Evolutionary conservation across 2,113 vertebrate species (phyloP).

Genomic region (Maccullochella peelii): DNA sequence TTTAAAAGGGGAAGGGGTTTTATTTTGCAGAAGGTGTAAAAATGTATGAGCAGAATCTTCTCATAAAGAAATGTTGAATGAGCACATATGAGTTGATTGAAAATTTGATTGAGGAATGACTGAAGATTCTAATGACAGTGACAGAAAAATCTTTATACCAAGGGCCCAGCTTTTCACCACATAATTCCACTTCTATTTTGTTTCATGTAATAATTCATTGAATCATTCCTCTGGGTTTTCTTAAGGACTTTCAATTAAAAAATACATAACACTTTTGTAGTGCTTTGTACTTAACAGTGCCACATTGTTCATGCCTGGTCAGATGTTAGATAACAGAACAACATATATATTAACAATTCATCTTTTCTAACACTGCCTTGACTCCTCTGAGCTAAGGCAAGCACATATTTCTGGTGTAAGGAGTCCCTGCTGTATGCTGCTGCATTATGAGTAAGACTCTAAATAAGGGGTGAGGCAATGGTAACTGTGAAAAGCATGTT

Average conservation of each 20-base stretch:
- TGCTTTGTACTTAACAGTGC: neutral
- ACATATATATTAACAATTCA: conserved; percentile 54
- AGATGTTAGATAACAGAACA: conserved; percentile 47
- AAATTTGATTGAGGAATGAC: conserved; percentile 59
- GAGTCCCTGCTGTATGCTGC: neutral
- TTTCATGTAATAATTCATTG: conserved; percentile 40
- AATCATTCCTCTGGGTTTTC: conserved; percentile 19
- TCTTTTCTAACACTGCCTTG: conserved; percentile 9
- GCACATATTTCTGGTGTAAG: conserved; percentile 14
- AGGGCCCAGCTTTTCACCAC: neutral
- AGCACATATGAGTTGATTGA: conserved; percentile 64
- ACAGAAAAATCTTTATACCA: conserved; percentile 13
- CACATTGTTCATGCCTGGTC: conserved; percentile 39
- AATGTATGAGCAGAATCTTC: conserved; percentile 51
- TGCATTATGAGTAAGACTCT: conserved; percentile 31
- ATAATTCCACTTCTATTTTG: conserved; percentile 33
- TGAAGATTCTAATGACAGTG: conserved; percentile 39
- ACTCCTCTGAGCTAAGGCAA: conserved; percentile 33
- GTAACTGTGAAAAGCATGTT: conserved; percentile 40
- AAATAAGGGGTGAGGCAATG: conserved; percentile 21
- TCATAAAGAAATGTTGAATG: conserved; percentile 56
- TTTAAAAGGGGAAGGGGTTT: conserved; percentile 36
- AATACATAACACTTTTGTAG: conserved; percentile 24
- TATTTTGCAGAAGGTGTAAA: conserved; percentile 47
- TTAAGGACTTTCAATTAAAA: conserved; percentile 46